Evolutionary conservation across 2,113 vertebrate species (phyloP), one percentile per base, ranked within the genome.

Genomic region (Donacobius atricapilla): DNA sequence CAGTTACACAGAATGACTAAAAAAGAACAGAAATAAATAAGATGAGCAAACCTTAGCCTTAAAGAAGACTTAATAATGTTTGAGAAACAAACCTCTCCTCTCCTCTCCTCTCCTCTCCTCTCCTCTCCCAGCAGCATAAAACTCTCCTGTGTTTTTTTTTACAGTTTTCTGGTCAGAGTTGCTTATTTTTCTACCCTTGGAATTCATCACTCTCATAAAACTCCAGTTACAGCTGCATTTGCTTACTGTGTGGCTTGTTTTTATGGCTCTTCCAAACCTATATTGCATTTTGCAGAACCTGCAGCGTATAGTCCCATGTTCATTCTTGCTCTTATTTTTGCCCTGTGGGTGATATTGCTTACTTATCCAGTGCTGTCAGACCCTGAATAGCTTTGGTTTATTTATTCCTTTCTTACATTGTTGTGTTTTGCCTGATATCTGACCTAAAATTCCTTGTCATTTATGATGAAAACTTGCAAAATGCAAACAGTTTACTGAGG

Each of bases 401-500:
- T 91, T 96, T 96, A 91, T 95, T 91, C 78, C 82, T 87, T 96
- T 96, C 83, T 88, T 86, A 88, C 47, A 58, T 22, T 77, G 58
- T 86, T 90, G 71, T 90, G 82, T 91, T 96, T 95, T 93, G 47
- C 86, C 87, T 94, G 94, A 90, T 95, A 95, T 86, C 58, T 95
- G 88, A 95, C 85, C 92, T 90, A 83, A 93, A 97, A 94, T 94
- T 97, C 95, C 93, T 92, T 94, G 95, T 96, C 95, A 94, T 94
- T 96, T 96, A 86, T 4, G 48, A 86, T 83, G 92, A 95, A 91
- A 83, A 94, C 90, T 93, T 83, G 79, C 87, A 97, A 96, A 97
- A 96, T 91, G 90, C 78, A 93, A 96, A 97, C 93, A 95, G 87
- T 97, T 96, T 97, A 90, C 94, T 93, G 95, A 96, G 94, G 91